phyloP scores from a whole-genome alignment of 2,113 vertebrate genomes.

The Hipposideros armiger region DNA sequence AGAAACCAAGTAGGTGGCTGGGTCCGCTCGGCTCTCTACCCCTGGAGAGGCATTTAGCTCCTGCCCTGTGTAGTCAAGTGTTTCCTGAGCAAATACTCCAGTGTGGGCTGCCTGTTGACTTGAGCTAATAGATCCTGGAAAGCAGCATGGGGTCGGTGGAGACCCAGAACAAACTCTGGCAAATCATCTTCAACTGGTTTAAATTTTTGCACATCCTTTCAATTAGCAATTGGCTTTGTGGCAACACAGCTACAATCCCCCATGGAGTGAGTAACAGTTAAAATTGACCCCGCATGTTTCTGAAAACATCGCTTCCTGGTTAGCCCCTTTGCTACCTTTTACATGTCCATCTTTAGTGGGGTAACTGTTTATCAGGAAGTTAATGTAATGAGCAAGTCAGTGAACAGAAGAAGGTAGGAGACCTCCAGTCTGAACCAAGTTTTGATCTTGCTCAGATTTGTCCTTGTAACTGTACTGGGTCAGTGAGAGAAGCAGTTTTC shows the following conservation, averaged over 20 bases:
- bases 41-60: neutral
- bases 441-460: neutral
- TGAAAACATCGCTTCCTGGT: neutral
- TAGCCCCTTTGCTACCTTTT: neutral
- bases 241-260: neutral
- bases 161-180: neutral
- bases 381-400: neutral
- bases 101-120: neutral
- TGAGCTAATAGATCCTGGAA: neutral
- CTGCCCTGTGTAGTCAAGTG: neutral
- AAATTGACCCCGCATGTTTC: neutral
- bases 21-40: neutral
- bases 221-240: neutral
- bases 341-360: neutral
- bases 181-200: neutral
- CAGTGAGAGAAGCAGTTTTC: neutral
- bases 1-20: neutral
- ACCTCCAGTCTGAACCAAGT: rapidly evolving
- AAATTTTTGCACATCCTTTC: neutral
- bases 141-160: neutral
- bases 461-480: neutral
- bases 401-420: too few species aligned
- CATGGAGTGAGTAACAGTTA: neutral
- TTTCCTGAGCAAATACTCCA: neutral
- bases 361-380: neutral